Base-by-base conservation (phyloP, 2,797 vertebrate species). In the Trachurus trachurus region DNA sequence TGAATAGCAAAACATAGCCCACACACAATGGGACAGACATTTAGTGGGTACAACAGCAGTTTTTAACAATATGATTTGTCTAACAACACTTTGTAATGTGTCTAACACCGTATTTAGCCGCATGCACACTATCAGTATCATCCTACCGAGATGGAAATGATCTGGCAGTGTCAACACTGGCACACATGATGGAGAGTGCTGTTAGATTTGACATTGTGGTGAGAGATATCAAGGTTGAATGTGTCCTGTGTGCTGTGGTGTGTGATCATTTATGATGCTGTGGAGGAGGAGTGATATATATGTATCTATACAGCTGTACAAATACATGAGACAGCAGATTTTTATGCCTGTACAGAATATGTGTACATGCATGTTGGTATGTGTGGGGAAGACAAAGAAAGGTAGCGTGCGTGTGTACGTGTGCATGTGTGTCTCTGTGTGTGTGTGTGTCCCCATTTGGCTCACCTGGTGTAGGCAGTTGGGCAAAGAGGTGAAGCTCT, bases 391-490 rank as follows among this genome's bases (percentile, higher is more conserved):
- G 58, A 50, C 17, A 53, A 52, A 49, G 29, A 47, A 50, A 42
- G n/a, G 37, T 0, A 42, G 56, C 42, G 5, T 44, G 13, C 15
- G 57, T 66, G 8, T n/a, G 26, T 45, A 8, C 29, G n/a, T 44
- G 5, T 45, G n/a, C 45, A 34, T 45, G 34, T 59, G 26, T 66
- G 53, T 10, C 44, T 61, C 9, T 44, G 66, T 66, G 21, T 67
- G 50, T 67, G 34, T 60, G 66, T 59, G 49, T 82, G 57, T 47
- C 42, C 37, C 66, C 49, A 77, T 78, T 57, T 64, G 68, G 78
- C 94, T 96, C 92, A 96, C 96, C 96, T 96, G 96, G 91, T 96
- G 96, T 62, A 96, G 89, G 86, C 96, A 96, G 94, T 95, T 95
- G 87, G 96, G 96, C 89, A 96, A 92, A 74, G 94, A 95, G 88